phyloP scores from a whole-genome alignment of 1,140 invertebrate genomes.

The Tachypleus tridentatus region DNA sequence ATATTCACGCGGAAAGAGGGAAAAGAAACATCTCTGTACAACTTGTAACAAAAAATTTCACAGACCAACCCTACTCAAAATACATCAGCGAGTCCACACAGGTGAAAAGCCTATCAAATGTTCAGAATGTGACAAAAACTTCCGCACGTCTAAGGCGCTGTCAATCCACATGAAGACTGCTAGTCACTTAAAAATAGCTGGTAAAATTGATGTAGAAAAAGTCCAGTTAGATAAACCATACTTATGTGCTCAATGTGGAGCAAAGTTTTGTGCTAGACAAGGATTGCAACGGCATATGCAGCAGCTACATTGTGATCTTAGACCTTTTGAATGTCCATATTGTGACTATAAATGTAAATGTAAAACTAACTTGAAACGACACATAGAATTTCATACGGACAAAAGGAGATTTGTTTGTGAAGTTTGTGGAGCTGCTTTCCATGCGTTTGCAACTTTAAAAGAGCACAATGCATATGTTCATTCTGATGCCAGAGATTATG shows the following conservation, averaged over 20 bases:
- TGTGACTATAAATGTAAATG: slow-evolving; percentile 29
- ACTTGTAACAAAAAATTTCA: slow-evolving; percentile 21
- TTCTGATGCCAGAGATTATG: slow-evolving; percentile 28
- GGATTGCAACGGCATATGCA: slow-evolving; percentile 29
- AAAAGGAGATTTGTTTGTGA: slow-evolving; percentile 34
- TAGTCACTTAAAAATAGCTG: slow-evolving; percentile 25
- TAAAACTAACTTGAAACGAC: slow-evolving; percentile 29
- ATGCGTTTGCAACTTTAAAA: slow-evolving; percentile 32
- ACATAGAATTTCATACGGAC: slow-evolving; percentile 29
- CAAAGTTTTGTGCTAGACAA: slow-evolving; percentile 27
- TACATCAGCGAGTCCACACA: slow-evolving; percentile 46
- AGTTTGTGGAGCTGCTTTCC: slow-evolving; percentile 33
- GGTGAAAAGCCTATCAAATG: slow-evolving; percentile 59
- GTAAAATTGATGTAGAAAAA: slow-evolving; percentile 12
- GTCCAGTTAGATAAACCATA: slow-evolving; percentile 23
- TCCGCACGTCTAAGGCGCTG: slow-evolving; percentile 25
- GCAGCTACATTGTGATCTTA: slow-evolving; percentile 25
- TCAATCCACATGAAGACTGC: slow-evolving; percentile 28
- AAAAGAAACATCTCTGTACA: slow-evolving; percentile 16
- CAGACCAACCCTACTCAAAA: slow-evolving; percentile 17
- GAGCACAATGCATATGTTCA: slow-evolving; percentile 34
- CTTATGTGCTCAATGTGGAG: slow-evolving; percentile 27
- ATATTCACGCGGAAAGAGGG: neutral
- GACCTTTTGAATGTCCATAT: slow-evolving; percentile 27
- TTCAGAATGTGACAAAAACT: slow-evolving; percentile 46